Conservation (phyloP, 2,888 invertebrate species). For the Metalampra italica region DNA sequence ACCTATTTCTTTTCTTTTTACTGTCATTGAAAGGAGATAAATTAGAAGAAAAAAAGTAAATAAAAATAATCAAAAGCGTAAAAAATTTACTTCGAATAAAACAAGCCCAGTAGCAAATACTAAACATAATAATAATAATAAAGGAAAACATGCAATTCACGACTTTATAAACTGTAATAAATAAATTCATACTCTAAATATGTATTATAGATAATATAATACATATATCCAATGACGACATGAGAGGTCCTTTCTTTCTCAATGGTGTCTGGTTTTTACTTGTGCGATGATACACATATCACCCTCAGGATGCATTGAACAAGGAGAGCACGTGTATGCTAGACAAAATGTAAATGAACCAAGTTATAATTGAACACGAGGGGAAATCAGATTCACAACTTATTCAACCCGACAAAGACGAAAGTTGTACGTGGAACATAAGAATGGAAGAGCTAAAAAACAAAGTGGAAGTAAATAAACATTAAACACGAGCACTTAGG, state of each 20-base stretch:
- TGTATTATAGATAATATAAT: too few relatives aligned
- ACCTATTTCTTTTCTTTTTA: background rate
- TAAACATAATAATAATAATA: too few relatives aligned
- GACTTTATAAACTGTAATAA: too few relatives aligned
- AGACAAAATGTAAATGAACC: too few relatives aligned
- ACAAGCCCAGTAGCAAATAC: too few relatives aligned
- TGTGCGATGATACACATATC: background rate
- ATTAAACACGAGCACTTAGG: constrained; percentile 67
- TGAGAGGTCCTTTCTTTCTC: too few relatives aligned
- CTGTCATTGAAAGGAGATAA: background rate
- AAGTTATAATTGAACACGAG: background rate
- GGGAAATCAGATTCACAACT: constrained; percentile 42
- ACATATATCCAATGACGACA: too few relatives aligned
- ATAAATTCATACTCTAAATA: too few relatives aligned
- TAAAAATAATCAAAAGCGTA: background rate
- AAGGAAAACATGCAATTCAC: too few relatives aligned
- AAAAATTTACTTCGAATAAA: too few relatives aligned
- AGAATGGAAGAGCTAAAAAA: constrained; percentile 52
- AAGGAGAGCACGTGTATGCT: background rate
- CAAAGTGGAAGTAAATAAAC: constrained; percentile 68
- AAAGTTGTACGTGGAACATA: constrained; percentile 15
- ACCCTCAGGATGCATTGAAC: background rate
- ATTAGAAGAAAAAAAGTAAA: background rate
- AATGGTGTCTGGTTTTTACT: too few relatives aligned
- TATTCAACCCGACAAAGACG: constrained; percentile 19